Conservation (phyloP, 2,113 vertebrate species). For the Tringa solitaria region DNA sequence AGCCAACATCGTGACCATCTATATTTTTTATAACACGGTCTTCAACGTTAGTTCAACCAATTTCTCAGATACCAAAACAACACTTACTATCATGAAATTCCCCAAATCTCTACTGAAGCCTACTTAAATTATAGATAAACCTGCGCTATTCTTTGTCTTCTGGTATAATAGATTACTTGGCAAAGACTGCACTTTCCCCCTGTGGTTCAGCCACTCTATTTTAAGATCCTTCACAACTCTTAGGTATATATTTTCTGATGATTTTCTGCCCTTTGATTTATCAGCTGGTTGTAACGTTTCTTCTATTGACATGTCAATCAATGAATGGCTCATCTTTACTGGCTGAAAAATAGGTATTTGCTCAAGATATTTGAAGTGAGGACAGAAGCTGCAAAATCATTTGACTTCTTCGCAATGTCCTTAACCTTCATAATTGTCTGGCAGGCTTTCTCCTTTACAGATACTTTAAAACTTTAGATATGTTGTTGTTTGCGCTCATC, state of each 20-base stretch:
- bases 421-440: not conserved
- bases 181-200: not conserved
- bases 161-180: not conserved
- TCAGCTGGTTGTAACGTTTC: not conserved
- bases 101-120: not conserved
- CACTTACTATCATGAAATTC: not conserved
- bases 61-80: not conserved
- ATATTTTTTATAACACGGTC: not conserved
- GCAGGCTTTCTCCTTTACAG: not conserved
- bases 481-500: not conserved
- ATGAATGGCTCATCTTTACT: not conserved
- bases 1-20: not conserved
- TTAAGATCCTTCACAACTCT: not conserved
- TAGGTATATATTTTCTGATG: not conserved
- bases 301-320: not conserved
- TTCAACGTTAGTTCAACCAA: not conserved
- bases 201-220: not conserved
- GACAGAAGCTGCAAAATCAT: not conserved
- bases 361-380: not conserved
- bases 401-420: not conserved
- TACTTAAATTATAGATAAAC: slow-evolving; percentile 2
- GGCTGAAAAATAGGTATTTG: not conserved
- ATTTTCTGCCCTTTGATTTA: not conserved
- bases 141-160: not conserved
- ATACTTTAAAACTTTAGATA: not conserved